phyloP scores from a whole-genome alignment of 2,113 vertebrate genomes.

The Oplegnathus fasciatus region DNA sequence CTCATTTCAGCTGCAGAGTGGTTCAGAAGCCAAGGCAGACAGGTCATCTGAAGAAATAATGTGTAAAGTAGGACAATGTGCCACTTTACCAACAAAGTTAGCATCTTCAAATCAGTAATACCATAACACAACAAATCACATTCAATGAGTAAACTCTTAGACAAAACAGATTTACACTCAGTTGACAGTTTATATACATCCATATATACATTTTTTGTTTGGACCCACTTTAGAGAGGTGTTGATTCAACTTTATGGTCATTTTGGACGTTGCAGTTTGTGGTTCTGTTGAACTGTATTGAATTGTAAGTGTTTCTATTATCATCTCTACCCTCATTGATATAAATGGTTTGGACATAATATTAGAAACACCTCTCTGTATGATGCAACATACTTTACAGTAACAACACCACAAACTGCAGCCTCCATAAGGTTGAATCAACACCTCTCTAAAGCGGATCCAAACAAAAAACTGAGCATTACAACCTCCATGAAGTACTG shows the following conservation, averaged over 20 bases:
- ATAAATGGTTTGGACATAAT: conserved; percentile 2
- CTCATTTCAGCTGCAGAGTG: neutral
- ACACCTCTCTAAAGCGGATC: neutral
- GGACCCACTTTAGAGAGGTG: neutral
- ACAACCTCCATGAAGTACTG: neutral
- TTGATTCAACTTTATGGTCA: neutral
- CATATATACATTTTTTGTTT: too few species aligned
- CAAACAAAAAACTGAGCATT: neutral
- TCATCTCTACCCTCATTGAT: neutral
- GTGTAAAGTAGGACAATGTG: neutral
- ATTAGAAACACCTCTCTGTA: neutral
- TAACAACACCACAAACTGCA: neutral
- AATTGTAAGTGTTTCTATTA: neutral
- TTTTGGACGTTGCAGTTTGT: neutral
- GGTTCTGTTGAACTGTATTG: too few species aligned
- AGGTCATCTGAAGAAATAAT: neutral
- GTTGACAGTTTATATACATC: neutral
- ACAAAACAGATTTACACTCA: neutral
- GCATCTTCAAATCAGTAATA: neutral
- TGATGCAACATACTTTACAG: neutral
- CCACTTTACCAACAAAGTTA: neutral
- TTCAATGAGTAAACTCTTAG: neutral
- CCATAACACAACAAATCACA: neutral
- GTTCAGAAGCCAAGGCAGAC: neutral
- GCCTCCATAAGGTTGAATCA: neutral